A percentile compares a stretch with the other conserved stretches of the same genome.
Conservation (phyloP, 92 coral and sea anemone species). For the Isaurus tuberculatus region DNA sequence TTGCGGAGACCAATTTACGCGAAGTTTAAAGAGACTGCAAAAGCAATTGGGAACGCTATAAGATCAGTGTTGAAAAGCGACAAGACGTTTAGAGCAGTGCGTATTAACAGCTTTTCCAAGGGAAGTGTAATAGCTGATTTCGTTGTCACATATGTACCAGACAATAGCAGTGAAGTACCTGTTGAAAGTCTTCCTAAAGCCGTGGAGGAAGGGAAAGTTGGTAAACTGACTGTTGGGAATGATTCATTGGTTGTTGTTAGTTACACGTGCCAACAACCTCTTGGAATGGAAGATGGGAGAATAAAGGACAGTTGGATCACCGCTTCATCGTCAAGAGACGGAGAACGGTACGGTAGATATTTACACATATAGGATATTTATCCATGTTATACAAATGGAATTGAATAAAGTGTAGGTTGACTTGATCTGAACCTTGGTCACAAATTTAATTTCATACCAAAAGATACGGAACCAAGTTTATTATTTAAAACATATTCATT, state of each 20-base stretch:
- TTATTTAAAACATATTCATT: no score
- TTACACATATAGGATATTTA: no score
- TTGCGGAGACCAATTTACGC: slow-evolving; percentile 32
- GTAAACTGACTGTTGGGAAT: slow-evolving; percentile 34
- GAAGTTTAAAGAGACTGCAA: slow-evolving; percentile 48
- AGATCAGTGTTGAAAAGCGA: slow-evolving; percentile 46
- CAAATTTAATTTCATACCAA: no score
- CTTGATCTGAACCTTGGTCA: no score
- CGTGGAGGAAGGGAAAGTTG: slow-evolving; percentile 47
- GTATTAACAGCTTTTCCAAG: slow-evolving; percentile 35
- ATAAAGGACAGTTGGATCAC: slow-evolving; percentile 51
- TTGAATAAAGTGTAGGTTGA: no score
- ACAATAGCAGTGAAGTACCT: slow-evolving; percentile 26
- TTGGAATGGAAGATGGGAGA: slow-evolving; percentile 64
- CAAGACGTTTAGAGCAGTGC: slow-evolving; percentile 53
- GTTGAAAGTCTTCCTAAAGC: slow-evolving; percentile 21
- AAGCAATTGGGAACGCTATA: slow-evolving; percentile 40
- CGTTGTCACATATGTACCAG: slow-evolving; percentile 39
- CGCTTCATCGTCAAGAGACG: slow-evolving; percentile 31
- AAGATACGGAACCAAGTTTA: no score
- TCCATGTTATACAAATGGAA: no score
- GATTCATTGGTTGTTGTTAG: slow-evolving; percentile 45
- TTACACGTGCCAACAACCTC: slow-evolving; percentile 58
- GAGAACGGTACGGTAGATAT: slow-evolving; percentile 1
- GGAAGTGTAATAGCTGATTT: slow-evolving; percentile 54